These are phyloP conservation scores for Ptychoptera albimana DNA, from an alignment of 2,888 invertebrate genomes.

Conservation along the genomic window DNA sequence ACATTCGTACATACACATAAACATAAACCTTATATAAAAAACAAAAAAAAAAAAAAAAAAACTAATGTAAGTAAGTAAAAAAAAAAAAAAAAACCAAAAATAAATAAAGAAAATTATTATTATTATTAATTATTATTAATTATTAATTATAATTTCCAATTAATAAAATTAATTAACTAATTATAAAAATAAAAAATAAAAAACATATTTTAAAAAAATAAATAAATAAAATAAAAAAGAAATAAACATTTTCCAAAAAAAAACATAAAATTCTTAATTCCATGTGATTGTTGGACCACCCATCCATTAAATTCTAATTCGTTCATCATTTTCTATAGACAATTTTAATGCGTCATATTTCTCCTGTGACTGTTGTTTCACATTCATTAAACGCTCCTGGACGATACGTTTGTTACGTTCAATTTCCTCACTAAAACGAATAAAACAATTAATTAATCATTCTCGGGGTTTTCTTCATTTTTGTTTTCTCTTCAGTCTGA, in stretches of 20 bases:
- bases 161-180: not conserved
- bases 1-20: not conserved
- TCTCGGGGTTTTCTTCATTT: no score
- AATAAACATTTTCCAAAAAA: not conserved
- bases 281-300: no score
- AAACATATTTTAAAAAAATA: slow-evolving; percentile 1
- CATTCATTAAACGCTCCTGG: slow-evolving; percentile 24
- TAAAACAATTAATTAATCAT: not conserved
- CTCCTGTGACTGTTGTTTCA: slow-evolving; percentile 26
- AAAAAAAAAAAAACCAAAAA: not conserved
- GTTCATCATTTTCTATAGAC: slow-evolving; percentile 19
- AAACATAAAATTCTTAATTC: not conserved
- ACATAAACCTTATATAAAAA: not conserved
- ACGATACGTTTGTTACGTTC: slow-evolving; percentile 27
- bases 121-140: not conserved
- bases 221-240: not conserved
- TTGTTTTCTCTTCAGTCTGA: no score
- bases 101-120: not conserved
- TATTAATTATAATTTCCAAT: slow-evolving; percentile 1
- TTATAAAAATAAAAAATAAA: not conserved
- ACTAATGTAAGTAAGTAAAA: not conserved
- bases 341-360: slow-evolving; percentile 26
- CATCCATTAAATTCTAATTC: no score
- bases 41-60: not conserved
- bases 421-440: slow-evolving; percentile 14